Conservation (phyloP, 2,113 vertebrate genomes). For the Oncorhynchus gorbuscha region DNA sequence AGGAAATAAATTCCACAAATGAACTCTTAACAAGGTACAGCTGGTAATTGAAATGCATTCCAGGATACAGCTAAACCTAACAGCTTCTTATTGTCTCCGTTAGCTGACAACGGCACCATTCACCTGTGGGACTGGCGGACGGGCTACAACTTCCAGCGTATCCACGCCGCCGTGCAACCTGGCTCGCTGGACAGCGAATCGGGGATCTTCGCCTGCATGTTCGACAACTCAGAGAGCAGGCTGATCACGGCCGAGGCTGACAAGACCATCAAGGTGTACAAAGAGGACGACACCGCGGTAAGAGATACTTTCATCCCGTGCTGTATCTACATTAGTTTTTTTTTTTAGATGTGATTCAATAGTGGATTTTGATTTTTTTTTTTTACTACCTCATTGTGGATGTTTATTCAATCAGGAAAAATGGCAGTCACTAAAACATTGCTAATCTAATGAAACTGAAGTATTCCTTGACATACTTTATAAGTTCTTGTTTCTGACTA, state of each 20-base stretch:
- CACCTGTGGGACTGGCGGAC: constrained; percentile 99
- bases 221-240: constrained; percentile 91
- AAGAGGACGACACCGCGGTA: constrained; percentile 94
- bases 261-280: constrained; percentile 98
- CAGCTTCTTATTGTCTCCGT: constrained; percentile 19
- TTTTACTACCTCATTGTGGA: neutral
- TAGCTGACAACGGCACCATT: constrained; percentile 97
- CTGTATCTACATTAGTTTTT: neutral
- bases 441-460: neutral
- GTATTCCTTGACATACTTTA: neutral
- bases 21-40: too few species aligned
- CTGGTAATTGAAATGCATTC: too few species aligned
- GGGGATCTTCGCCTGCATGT: constrained; percentile 93
- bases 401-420: neutral
- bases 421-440: too few species aligned
- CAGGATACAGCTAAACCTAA: neutral
- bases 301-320: constrained; percentile 4
- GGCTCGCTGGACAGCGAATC: constrained; percentile 98
- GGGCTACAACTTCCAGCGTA: constrained; percentile 96
- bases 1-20: too few species aligned
- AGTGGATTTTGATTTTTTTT: neutral
- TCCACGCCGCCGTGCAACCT: constrained; percentile 95
- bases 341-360: neutral
- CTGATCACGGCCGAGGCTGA: constrained; percentile 95
- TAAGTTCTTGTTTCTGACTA: neutral